Base-by-base conservation (phyloP, 2,888 invertebrate species). In the Xanthorhoe spadicearia region DNA sequence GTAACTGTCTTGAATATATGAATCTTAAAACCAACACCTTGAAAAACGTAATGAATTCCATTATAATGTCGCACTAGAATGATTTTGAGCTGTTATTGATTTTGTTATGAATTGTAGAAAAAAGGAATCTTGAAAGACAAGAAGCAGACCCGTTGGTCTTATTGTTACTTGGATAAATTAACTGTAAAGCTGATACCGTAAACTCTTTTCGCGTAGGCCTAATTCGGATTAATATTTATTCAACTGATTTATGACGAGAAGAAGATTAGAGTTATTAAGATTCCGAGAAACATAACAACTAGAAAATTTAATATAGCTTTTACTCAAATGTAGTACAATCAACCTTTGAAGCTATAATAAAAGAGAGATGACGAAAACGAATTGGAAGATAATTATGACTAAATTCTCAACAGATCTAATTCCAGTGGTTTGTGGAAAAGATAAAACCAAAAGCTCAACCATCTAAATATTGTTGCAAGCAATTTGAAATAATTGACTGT, bases 1-100 rank as follows among this genome's bases (percentile, higher is more conserved):
- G 73, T 72, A 76, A 69, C 68, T 69, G 70, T 71, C 61, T 43
- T 64, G 77, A 79, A 82, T 83, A 80, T 70, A 82, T 80, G 70
- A 79, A 83, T 83, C 64, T 61, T 74, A 78, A 81, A 77, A 61
- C 50, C 59, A 68, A 68, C 57, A 53, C 73, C 68, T 51, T 23
- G 69, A 73, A 75, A 68, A 73, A 48, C 48, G 71, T 68, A 64
- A 65, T 64, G 43, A 58, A 59, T 64, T 59, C 43, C 28, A 66
- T 61, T 64, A 59, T 53, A 18, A 23, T 32, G 60, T 62, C 32
- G 46, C 63, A 58, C 38, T 48, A 46, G 64, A 64, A 54, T 64
- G 35, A 54, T 51, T 48, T 61, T 61, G 49, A 49, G 15, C 15
- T 43, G 43, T 17, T 57, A 32, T 18, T 18, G 18, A 54, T 53